A percentile compares a stretch with the other conserved stretches of the same genome.
Conservation (phyloP, 1,140 invertebrate species). For the Heliconius himera region DNA sequence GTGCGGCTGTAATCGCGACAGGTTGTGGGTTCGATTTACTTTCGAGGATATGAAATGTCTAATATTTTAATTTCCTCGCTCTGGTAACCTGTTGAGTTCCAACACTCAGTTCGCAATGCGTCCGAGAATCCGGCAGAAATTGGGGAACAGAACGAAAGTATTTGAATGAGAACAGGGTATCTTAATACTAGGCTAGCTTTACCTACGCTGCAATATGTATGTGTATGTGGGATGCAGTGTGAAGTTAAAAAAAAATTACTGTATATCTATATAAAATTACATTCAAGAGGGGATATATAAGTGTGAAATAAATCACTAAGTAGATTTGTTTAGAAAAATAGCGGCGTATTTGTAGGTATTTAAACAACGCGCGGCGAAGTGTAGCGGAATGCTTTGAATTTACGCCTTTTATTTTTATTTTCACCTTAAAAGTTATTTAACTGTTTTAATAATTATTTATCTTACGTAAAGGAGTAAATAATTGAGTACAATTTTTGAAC, state of each 20-base stretch:
- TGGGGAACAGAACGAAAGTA: too few relatives aligned
- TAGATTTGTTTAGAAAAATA: constrained; percentile 3
- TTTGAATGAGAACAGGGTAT: too few relatives aligned
- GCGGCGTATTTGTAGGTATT: background rate
- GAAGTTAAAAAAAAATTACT: background rate
- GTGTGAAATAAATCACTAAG: background rate
- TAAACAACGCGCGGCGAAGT: background rate
- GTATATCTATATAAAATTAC: background rate
- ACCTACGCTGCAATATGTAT: too few relatives aligned
- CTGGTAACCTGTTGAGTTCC: too few relatives aligned
- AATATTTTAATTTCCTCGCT: too few relatives aligned
- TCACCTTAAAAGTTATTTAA: background rate
- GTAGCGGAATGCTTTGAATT: background rate
- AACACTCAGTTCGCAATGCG: too few relatives aligned
- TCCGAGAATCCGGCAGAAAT: too few relatives aligned
- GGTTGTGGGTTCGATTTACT: too few relatives aligned
- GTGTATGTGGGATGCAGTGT: background rate
- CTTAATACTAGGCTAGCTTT: too few relatives aligned
- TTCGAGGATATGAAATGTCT: too few relatives aligned
- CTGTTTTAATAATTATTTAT: background rate
- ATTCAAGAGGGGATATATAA: background rate
- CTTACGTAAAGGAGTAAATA: background rate
- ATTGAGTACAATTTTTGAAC: too few relatives aligned
- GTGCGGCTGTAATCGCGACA: too few relatives aligned
- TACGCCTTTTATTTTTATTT: background rate